Conservation (phyloP, 2,113 vertebrate species). For the Thunnus maccoyii region DNA sequence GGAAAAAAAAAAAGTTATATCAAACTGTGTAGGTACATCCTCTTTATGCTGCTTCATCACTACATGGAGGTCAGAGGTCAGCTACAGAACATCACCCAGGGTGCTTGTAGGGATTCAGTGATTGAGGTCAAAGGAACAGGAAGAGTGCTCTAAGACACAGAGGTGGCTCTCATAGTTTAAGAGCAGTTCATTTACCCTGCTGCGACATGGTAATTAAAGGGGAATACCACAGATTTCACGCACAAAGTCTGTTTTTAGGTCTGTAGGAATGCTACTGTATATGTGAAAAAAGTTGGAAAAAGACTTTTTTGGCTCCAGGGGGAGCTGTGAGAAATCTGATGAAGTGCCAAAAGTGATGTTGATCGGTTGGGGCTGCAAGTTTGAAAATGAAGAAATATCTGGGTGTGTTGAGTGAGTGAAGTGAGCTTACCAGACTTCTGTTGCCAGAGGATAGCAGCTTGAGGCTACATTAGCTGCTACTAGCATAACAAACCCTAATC, state of each 20-base stretch:
- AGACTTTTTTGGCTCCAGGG: conserved; percentile 5
- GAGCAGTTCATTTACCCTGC: conserved; percentile 14
- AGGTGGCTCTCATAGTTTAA: conserved; percentile 1
- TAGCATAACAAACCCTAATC: too few species aligned
- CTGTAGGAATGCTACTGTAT: background rate
- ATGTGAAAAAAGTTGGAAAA: background rate
- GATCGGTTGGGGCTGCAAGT: background rate
- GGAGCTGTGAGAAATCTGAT: background rate
- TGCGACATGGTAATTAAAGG: conserved; percentile 14
- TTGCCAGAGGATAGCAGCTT: too few species aligned
- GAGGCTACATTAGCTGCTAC: too few species aligned
- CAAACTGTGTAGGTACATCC: background rate
- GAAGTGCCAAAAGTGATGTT: background rate
- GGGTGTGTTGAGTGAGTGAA: background rate
- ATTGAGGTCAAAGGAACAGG: conserved; percentile 18
- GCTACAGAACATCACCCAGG: background rate
- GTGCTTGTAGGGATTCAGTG: conserved; percentile 26
- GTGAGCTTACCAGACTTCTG: too few species aligned
- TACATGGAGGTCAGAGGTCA: conserved; percentile 8
- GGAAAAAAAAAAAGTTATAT: background rate
- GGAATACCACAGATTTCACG: background rate
- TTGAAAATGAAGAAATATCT: conserved; percentile 1
- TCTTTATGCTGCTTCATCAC: background rate
- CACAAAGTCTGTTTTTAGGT: conserved; percentile 23
- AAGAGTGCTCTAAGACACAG: background rate